phyloP scores from a whole-genome alignment of 2,797 vertebrate genomes.

The Amniataba percoides region DNA sequence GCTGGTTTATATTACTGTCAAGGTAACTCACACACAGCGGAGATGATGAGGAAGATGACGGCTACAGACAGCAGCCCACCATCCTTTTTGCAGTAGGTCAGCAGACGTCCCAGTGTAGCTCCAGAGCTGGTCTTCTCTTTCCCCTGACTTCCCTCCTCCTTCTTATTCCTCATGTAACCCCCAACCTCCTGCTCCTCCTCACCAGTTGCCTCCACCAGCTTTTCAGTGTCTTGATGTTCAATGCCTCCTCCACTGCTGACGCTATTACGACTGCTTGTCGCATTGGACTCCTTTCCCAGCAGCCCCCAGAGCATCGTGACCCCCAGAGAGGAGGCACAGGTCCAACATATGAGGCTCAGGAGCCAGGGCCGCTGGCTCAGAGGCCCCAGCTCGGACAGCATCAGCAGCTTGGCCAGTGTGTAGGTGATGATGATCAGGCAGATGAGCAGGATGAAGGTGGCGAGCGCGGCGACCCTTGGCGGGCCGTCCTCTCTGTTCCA shows the following conservation, averaged over 20 bases:
- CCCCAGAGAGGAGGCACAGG: conserved; percentile 82
- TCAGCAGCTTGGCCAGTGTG: conserved; percentile 90
- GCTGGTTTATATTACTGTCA: not conserved
- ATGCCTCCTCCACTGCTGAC: conserved; percentile 1
- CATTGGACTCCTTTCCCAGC: conserved; percentile 78
- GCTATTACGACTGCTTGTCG: conserved; percentile 6
- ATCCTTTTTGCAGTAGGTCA: conserved; percentile 91
- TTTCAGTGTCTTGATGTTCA: conserved; percentile 69
- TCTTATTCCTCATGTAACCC: conserved; percentile 16
- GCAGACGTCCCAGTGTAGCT: conserved; percentile 91
- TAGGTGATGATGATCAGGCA: conserved; percentile 89
- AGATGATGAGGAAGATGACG: conserved; percentile 90
- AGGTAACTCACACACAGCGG: conserved; percentile 90
- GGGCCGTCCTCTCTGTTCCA: conserved; percentile 90
- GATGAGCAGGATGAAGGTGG: conserved; percentile 81
- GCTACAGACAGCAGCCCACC: conserved; percentile 86
- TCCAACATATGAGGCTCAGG: conserved; percentile 92
- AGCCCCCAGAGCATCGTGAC: conserved; percentile 87
- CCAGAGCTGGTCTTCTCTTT: conserved; percentile 80
- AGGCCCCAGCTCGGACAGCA: conserved; percentile 88
- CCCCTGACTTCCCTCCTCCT: conserved; percentile 1
- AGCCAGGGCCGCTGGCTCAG: conserved; percentile 88
- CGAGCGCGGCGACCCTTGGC: conserved; percentile 79
- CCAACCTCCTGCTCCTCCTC: conserved; percentile 63
- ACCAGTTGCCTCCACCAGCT: conserved; percentile 71